Evolutionary conservation across 2,113 vertebrate species (phyloP).

Genomic region (Benitochromis conjunctus): DNA sequence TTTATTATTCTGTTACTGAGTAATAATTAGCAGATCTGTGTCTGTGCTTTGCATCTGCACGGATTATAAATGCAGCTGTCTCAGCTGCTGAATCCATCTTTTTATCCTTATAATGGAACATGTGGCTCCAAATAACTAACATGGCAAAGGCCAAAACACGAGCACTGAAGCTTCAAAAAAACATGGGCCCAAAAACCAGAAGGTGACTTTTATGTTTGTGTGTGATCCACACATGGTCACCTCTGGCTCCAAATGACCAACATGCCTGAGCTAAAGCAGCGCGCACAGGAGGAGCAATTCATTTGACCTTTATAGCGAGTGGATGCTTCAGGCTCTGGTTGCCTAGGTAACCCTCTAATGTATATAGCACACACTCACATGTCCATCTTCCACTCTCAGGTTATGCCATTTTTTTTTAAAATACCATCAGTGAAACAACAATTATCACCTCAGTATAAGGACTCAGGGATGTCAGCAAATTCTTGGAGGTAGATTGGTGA

Average conservation of each 20-base stretch:
- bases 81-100: too few relatives aligned
- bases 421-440: not conserved
- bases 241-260: not conserved
- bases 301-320: not conserved
- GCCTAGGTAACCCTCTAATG: not conserved
- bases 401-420: not conserved
- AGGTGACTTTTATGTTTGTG: not conserved
- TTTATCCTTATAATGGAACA: fast-evolving
- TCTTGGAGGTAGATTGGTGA: not conserved
- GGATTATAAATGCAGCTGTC: not conserved
- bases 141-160: not conserved
- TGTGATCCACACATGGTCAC: not conserved
- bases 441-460: not conserved
- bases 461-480: not conserved
- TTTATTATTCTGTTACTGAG: not conserved
- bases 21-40: not conserved
- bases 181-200: not conserved
- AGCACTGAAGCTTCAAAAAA: not conserved
- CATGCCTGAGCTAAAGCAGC: not conserved
- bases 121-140: not conserved
- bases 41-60: not conserved
- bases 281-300: not conserved
- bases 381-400: not conserved
- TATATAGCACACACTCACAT: not conserved
- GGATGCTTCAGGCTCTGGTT: not conserved